phyloP scores from a whole-genome alignment of 2,797 vertebrate genomes.

The Aldrovandia affinis region DNA sequence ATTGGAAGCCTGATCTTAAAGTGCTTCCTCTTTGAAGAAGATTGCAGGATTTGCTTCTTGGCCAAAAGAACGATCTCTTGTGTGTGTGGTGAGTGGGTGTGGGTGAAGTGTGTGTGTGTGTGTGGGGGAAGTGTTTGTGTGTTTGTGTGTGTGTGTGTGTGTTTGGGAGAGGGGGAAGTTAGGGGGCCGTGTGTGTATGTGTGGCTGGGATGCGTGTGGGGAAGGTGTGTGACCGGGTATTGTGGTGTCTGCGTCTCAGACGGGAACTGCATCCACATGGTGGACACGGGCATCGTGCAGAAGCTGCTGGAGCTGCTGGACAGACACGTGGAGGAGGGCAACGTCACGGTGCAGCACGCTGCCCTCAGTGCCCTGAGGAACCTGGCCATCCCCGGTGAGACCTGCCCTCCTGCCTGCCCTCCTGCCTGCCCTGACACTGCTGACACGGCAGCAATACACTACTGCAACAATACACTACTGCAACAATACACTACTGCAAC shows the following conservation, averaged over 20 bases:
- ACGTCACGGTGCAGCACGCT: constrained; percentile 95
- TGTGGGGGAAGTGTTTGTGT: neutral
- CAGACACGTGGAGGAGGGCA: constrained; percentile 93
- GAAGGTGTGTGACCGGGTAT: neutral
- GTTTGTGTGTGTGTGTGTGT: neutral
- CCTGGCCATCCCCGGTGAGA: constrained; percentile 93
- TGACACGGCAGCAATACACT: no score
- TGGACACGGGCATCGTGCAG: constrained; percentile 94
- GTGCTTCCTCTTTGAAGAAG: neutral
- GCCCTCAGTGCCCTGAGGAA: constrained; percentile 94
- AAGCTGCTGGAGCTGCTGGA: constrained; percentile 92
- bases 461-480: no score
- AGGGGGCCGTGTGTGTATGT: no score
- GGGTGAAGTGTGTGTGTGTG: neutral
- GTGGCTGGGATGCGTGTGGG: constrained; percentile 71
- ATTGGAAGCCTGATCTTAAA: neutral
- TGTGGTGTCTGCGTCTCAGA: constrained; percentile 68
- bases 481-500: no score
- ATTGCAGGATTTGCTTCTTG: neutral
- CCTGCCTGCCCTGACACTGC: no score
- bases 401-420: neutral
- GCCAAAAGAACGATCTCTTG: neutral
- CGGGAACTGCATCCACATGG: constrained; percentile 98
- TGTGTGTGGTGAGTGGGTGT: neutral
- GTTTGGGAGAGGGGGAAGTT: no score